Conservation (phyloP, 2,113 vertebrate genomes). For the Mola mola region DNA sequence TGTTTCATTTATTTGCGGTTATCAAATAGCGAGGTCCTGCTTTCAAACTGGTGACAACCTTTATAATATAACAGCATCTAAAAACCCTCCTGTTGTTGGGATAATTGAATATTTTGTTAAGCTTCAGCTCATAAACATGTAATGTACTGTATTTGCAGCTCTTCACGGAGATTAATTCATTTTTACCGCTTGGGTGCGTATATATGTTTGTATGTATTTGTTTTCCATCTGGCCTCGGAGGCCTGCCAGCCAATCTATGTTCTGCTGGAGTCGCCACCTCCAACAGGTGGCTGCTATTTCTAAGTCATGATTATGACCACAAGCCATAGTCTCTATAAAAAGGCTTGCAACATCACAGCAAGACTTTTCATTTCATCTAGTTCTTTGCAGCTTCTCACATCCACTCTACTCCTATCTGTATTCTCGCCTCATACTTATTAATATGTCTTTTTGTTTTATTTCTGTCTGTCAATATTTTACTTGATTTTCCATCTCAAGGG, state of each 20-base stretch:
- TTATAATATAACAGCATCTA: too few relatives aligned
- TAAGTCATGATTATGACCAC: constrained; percentile 34
- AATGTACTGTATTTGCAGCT: too few relatives aligned
- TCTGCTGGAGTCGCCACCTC: constrained; percentile 5
- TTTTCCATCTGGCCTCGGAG: constrained; percentile 16
- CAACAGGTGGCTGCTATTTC: constrained; percentile 72
- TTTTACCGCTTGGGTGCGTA: neutral
- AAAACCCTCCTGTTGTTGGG: too few relatives aligned
- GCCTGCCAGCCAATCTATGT: neutral
- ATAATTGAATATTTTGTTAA: too few relatives aligned
- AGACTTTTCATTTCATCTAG: constrained; percentile 21
- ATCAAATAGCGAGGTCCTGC: too few relatives aligned
- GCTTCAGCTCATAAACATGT: too few relatives aligned
- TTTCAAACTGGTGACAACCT: too few relatives aligned
- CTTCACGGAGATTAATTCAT: neutral
- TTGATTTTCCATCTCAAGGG: constrained; percentile 10
- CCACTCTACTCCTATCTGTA: neutral
- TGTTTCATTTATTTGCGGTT: too few relatives aligned
- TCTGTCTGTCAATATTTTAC: neutral
- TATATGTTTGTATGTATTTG: neutral
- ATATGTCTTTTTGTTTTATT: constrained; percentile 3
- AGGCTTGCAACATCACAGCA: constrained; percentile 11
- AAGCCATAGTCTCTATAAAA: constrained; percentile 49
- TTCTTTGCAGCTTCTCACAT: constrained; percentile 11
- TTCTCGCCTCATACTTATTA: neutral